Percentiles rank a stretch among this genome's conserved stretches.
Evolutionary conservation across 2,113 vertebrate genomes (phyloP).

Genomic region (Collichthys lucidus): DNA sequence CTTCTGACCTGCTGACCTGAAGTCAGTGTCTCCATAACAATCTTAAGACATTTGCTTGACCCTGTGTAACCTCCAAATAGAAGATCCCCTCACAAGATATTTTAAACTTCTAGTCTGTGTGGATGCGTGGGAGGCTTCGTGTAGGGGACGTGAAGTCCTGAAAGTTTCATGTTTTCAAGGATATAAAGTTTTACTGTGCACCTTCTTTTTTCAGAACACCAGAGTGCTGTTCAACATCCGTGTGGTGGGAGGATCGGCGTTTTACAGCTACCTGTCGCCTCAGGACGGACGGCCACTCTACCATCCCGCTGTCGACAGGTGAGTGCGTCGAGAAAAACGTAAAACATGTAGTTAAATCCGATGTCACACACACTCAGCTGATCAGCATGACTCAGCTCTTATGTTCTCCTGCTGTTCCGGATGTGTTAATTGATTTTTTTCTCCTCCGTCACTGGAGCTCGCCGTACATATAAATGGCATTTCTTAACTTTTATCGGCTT

Average conservation of each 20-base stretch:
- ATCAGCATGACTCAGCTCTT: background rate
- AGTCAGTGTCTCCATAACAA: no score
- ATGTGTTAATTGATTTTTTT: constrained; percentile 15
- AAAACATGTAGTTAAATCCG: background rate
- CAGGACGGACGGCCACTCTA: constrained; percentile 89
- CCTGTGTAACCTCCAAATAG: no score
- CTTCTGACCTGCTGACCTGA: no score
- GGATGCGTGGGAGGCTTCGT: background rate
- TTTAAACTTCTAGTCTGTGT: background rate
- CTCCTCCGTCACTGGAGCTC: background rate
- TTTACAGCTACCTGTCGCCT: constrained; percentile 90
- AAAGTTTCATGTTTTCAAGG: background rate
- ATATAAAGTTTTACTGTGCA: background rate
- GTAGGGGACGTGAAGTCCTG: background rate
- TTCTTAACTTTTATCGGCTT: background rate
- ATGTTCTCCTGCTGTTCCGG: background rate
- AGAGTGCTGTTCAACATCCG: constrained; percentile 89
- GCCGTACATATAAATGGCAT: background rate
- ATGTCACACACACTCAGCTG: background rate
- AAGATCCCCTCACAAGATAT: no score
- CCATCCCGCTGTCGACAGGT: constrained; percentile 94
- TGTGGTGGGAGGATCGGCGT: constrained; percentile 84
- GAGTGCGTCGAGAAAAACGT: constrained; percentile 54
- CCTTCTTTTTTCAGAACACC: constrained; percentile 78
- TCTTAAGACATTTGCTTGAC: no score